Conservation (phyloP, 2,888 invertebrate species). For the Calameuta filiformis region DNA sequence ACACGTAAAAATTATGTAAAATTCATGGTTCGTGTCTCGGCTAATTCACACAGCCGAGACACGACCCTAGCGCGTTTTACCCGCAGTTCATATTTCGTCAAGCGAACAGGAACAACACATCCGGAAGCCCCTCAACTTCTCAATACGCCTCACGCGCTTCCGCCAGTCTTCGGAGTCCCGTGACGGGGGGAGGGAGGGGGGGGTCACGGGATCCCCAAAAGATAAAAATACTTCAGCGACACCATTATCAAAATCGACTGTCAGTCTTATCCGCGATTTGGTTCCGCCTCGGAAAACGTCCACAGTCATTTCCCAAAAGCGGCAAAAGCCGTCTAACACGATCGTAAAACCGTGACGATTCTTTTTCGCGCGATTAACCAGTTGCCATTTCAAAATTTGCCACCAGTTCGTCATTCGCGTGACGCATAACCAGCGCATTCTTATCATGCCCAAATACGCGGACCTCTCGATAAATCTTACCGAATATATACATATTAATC, state of each 20-base stretch:
- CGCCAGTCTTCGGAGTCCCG: not conserved
- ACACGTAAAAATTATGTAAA: not conserved
- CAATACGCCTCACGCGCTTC: not conserved
- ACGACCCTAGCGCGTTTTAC: too few relatives aligned
- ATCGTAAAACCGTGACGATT: not conserved
- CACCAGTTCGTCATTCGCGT: too few relatives aligned
- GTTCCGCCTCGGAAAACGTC: not conserved
- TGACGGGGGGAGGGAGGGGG: too few relatives aligned
- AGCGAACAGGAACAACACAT: not conserved
- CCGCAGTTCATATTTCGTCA: not conserved
- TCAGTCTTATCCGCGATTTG: not conserved
- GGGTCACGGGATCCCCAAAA: too few relatives aligned
- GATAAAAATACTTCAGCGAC: not conserved
- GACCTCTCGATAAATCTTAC: not conserved
- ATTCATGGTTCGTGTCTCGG: not conserved
- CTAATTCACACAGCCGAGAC: not conserved
- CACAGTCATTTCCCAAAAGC: not conserved
- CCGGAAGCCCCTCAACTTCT: not conserved
- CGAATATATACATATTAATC: not conserved
- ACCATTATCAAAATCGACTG: not conserved
- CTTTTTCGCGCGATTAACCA: not conserved
- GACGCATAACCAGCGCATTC: not conserved
- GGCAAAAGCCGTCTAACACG: not conserved
- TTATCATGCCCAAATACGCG: not conserved
- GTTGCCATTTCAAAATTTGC: too few relatives aligned